phyloP scores from a whole-genome alignment of 1,140 invertebrate species.

The Musca vetustissima region DNA sequence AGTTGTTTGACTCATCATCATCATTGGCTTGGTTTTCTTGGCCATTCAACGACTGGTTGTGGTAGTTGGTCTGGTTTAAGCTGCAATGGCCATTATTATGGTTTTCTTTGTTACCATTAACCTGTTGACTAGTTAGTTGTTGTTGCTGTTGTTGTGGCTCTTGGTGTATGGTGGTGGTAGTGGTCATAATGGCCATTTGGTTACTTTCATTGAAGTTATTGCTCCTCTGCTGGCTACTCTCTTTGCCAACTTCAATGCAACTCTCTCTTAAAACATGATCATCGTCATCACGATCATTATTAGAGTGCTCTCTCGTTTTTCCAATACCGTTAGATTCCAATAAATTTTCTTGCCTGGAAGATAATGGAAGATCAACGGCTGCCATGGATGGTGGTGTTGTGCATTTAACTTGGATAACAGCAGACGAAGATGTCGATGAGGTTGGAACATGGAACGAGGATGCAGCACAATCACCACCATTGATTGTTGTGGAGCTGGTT shows the following conservation, averaged over 20 bases:
- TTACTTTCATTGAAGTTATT: neutral
- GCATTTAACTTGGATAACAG: slow-evolving; percentile 7
- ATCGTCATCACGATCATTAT: too few relatives aligned
- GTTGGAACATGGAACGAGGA: too few relatives aligned
- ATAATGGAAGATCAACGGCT: too few relatives aligned
- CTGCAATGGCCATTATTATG: slow-evolving; percentile 5
- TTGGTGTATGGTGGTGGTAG: neutral
- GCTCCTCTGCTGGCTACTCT: neutral
- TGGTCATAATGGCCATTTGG: slow-evolving; percentile 2
- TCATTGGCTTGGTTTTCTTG: neutral
- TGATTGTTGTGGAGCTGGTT: too few relatives aligned
- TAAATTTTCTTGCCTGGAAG: neutral
- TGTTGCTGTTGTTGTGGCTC: neutral
- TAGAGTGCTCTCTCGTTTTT: neutral
- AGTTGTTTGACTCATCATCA: neutral
- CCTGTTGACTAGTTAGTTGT: neutral
- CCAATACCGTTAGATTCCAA: neutral
- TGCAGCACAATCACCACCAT: neutral
- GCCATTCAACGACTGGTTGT: neutral
- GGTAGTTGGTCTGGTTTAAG: neutral
- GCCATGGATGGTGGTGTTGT: too few relatives aligned
- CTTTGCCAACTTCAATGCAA: too few relatives aligned
- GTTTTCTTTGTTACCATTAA: slow-evolving; percentile 13
- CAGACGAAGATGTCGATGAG: neutral
- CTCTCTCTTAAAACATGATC: neutral